Conservation (phyloP, 2,797 vertebrate genomes). For the Chromobotia macracanthus region DNA sequence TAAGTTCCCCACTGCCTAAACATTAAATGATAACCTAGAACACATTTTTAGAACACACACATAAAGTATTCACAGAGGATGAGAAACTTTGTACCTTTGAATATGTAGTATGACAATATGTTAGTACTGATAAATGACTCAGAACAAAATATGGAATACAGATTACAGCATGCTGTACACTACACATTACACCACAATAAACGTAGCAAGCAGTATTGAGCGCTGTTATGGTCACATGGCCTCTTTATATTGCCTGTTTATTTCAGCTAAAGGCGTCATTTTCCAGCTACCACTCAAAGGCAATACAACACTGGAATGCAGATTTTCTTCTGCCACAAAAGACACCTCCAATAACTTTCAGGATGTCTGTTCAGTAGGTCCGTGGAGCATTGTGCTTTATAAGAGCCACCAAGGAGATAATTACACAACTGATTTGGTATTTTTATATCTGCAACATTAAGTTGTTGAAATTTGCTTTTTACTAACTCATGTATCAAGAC, state of each 20-base stretch:
- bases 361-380: neutral
- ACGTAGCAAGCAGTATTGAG: neutral
- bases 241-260: neutral
- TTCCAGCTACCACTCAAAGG: neutral
- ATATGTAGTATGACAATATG: neutral
- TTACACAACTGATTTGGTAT: constrained; percentile 2
- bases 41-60: neutral
- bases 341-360: neutral
- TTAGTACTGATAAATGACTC: neutral
- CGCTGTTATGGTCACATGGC: neutral
- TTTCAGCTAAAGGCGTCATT: neutral
- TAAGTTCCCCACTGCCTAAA: neutral
- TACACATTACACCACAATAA: neutral
- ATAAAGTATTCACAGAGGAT: neutral
- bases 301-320: neutral
- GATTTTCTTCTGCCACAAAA: neutral
- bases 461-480: constrained; percentile 1
- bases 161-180: neutral
- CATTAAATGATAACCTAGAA: neutral
- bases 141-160: too few species aligned
- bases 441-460: neutral
- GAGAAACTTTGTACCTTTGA: neutral
- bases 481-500: neutral
- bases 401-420: neutral
- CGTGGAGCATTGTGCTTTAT: neutral